Conservation (phyloP, 2,113 vertebrate genomes). For the Oceanites oceanicus region DNA sequence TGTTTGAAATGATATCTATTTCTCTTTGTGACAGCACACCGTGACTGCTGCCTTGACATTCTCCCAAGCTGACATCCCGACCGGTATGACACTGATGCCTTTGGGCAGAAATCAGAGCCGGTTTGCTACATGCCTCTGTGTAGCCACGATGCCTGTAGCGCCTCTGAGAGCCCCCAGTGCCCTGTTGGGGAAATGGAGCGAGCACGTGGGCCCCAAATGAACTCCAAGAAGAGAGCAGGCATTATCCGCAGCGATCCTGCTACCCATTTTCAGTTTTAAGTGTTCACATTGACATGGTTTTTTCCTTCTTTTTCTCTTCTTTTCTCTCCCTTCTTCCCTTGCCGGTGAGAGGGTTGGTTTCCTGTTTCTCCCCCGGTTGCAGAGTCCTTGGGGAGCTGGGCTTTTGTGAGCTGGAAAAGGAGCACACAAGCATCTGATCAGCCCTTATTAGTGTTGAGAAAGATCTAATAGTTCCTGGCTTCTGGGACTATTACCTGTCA, state of each 20-base stretch:
- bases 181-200: slow-evolving; percentile 37
- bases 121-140: slow-evolving; percentile 75
- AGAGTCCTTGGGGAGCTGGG: slow-evolving; percentile 7
- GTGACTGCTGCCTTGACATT: slow-evolving; percentile 79
- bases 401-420: slow-evolving; percentile 33
- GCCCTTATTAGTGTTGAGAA: slow-evolving; percentile 54
- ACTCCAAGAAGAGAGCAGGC: slow-evolving; percentile 52
- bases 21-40: slow-evolving; percentile 87
- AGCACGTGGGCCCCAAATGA: slow-evolving; percentile 66
- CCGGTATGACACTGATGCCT: slow-evolving; percentile 85
- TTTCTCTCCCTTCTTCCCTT: neutral
- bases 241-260: neutral
- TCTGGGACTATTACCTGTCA: slow-evolving; percentile 70
- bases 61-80: slow-evolving; percentile 79
- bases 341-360: neutral
- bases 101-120: slow-evolving; percentile 89
- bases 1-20: slow-evolving; percentile 90
- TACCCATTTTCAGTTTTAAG: neutral
- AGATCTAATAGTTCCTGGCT: slow-evolving; percentile 54
- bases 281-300: neutral
- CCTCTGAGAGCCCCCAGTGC: slow-evolving; percentile 55
- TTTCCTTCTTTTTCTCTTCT: neutral
- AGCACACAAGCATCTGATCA: slow-evolving; percentile 2
- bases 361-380: slow-evolving; percentile 27
- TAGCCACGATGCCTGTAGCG: neutral